Evolutionary conservation across 2,797 vertebrate species (phyloP).

Genomic region (Cossypha niveicapilla): DNA sequence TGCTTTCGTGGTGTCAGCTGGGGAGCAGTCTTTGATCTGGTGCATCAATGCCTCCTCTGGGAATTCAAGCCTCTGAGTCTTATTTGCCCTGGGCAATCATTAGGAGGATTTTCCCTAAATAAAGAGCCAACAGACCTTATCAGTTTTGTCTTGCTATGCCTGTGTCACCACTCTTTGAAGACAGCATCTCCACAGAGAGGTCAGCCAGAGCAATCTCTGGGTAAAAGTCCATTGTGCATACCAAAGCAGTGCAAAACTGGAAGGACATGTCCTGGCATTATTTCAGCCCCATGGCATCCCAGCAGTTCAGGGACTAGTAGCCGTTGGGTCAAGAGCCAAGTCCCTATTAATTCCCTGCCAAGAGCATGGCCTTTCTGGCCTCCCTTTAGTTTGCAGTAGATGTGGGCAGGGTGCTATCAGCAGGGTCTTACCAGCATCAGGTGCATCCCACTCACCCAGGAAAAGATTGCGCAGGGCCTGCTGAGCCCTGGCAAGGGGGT

Average conservation of each 20-base stretch:
- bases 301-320: neutral
- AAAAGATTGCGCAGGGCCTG: accelerated
- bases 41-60: slow-evolving; percentile 13
- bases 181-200: neutral
- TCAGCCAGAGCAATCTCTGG: neutral
- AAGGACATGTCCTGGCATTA: accelerated
- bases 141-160: slow-evolving; percentile 5
- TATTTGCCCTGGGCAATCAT: slow-evolving; percentile 23
- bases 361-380: neutral
- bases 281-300: neutral
- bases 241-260: neutral
- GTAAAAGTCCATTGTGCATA: neutral
- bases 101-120: slow-evolving; percentile 15
- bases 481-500: neutral
- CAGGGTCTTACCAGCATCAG: neutral
- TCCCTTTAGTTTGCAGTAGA: neutral
- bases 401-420: neutral
- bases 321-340: neutral
- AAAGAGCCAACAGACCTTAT: slow-evolving; percentile 29
- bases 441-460: neutral
- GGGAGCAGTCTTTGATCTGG: slow-evolving; percentile 43
- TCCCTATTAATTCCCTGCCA: neutral
- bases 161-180: neutral
- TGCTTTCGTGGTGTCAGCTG: neutral
- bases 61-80: slow-evolving; percentile 41